These are phyloP conservation scores for Colius striatus DNA, from an alignment of 2,113 vertebrate genomes.

Conservation along the genomic window DNA sequence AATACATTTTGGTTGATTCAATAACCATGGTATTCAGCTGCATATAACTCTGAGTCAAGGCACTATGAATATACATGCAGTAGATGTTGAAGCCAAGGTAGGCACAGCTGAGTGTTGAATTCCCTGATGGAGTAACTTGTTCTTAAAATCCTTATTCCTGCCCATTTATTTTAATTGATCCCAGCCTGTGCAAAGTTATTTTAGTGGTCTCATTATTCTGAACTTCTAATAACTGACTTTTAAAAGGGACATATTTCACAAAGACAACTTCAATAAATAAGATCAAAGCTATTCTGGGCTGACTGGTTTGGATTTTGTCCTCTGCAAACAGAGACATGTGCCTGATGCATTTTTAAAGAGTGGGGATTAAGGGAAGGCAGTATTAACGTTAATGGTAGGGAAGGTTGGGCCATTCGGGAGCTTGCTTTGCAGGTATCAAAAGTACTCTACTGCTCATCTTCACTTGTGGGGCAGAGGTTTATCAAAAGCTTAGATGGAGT, in stretches of 20 bases:
- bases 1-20: not conserved
- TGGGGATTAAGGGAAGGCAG: not conserved
- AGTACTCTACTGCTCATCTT: not conserved
- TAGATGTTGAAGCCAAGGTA: not conserved
- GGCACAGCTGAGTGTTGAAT: not conserved
- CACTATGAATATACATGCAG: not conserved
- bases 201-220: conserved; percentile 70
- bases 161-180: conserved; percentile 73
- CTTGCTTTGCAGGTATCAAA: not conserved
- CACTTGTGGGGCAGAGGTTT: not conserved
- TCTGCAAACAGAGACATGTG: not conserved
- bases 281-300: conserved; percentile 30
- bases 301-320: conserved; percentile 20
- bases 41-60: not conserved
- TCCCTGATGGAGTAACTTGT: conserved; percentile 44
- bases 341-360: conserved; percentile 24
- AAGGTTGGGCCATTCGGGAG: not conserved
- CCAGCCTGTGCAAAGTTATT: conserved; percentile 44
- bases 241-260: conserved; percentile 64
- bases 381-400: not conserved
- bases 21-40: not conserved
- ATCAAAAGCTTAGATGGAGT: not conserved
- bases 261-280: conserved; percentile 44
- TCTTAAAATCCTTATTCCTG: conserved; percentile 37
- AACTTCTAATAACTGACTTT: conserved; percentile 36